Base-by-base conservation (phyloP, 2,888 invertebrate genomes). In the Smittia aterrima region DNA sequence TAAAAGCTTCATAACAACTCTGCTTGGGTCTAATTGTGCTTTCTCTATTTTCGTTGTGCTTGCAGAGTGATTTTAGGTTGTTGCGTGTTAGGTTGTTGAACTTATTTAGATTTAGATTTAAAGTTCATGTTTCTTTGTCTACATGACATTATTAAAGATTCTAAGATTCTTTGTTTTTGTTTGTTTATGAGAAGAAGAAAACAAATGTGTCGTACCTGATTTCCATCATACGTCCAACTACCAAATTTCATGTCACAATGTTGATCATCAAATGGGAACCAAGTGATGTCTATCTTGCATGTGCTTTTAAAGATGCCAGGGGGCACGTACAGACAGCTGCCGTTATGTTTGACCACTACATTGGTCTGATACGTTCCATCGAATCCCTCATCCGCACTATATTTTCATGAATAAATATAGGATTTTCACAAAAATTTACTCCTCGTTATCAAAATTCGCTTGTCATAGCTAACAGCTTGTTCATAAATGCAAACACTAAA, bases 201-300 rank as follows among this genome's bases (percentile, higher is more conserved):
- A 53, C 4, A 16, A n/a, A 7, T 53, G 18, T 58, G 58, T 68
- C 47, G 68, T 68, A 68, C 68, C 68, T 68, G 68, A 68, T 68
- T 68, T 68, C 27, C 96, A 86, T 95, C 95, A 88, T 98, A 97
- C 83, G 98, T 98, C 99, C 99, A 99, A 87, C 98, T 97, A 87
- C 98, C 98, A 86, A 98, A 98, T 91, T 98, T 96, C 94, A 98
- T 95, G 86, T 95, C 92, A 89, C 99, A 99, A 87, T 93, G 92
- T 90, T 99, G 99, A 87, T 98, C 98, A 89, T 99, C 99, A 89
- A 98, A 99, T 85, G 98, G 98, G 90, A 99, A 99, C 98, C 98
- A 98, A 85, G 97, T 97, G 91, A 99, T 98, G 90, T 98, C 96
- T 88, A 99, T 98, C 89, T 95, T 95, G 91, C 99, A 99, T 87